Evolutionary conservation across 2,797 vertebrate species (phyloP), one percentile per base, ranked within the genome.

Genomic region (Sebastiscus albofasciatus): DNA sequence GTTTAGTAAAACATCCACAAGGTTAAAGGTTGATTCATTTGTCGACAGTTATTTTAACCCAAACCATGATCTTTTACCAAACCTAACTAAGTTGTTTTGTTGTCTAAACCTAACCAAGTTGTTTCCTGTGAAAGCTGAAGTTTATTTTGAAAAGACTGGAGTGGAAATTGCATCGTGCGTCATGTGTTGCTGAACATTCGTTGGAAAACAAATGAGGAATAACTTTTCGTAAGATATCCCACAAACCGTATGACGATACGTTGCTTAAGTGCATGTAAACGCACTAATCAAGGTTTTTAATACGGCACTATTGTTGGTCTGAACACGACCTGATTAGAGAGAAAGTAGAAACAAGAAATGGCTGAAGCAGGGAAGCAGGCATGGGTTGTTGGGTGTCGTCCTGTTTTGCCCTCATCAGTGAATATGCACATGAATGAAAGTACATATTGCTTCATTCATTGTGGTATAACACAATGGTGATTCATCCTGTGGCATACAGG

Each of bases 371-470:
- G 8, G 4, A 29, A 71, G 36, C 34, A 72, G 14, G 6, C 2
- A 34, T 42, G 42, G 9, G 49, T 22, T 60, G 18, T 36, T 77
- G 22, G 22, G 36, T n/a, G 24, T 6, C 22, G 16, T 36, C 22
- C 11, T 36, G 0, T 31, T 2, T 27, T 70, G 22, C 8, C 29
- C 60, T 74, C 8, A 75, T 55, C 26, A 56, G 6, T 56, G 8
- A 39, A 58, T 59, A 77, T 72, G 36, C 65, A 54, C 52, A 72
- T 77, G 26, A 85, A 73, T 59, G 2, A 52, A 46, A 66, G 77
- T 69, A 46, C 18, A 33, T 54, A 29, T 60, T 54, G 24, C 55
- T 52, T 67, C 10, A 75, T 67, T 52, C 49, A 10, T 1, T 76
- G 60, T 59, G 60, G 36, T 68, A 29, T 56, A 8, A 67, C 14